Percentiles rank a stretch among this genome's conserved stretches.
Conservation (phyloP, 2,797 vertebrate species). For the Denticeps clupeoides region DNA sequence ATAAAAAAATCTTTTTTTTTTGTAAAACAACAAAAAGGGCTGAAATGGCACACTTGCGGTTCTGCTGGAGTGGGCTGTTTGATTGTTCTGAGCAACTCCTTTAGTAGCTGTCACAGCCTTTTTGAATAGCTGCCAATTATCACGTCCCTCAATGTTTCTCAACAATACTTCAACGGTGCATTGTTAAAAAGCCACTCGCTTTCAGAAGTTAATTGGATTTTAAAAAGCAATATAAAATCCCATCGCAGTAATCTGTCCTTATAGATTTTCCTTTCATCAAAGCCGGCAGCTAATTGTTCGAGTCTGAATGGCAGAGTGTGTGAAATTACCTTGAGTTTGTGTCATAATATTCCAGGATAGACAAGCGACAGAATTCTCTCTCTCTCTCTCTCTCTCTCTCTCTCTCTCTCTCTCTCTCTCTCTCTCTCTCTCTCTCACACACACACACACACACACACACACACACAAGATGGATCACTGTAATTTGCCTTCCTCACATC, state of each 20-base stretch:
- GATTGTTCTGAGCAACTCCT: conserved; percentile 49
- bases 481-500: conserved; percentile 11
- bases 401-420: too few relatives aligned
- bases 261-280: conserved; percentile 48
- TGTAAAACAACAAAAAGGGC: conserved; percentile 26
- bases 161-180: conserved; percentile 56
- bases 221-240: conserved; percentile 63
- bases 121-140: conserved; percentile 60
- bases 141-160: conserved; percentile 52
- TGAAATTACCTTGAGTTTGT: conserved; percentile 45
- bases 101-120: conserved; percentile 40
- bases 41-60: conserved; percentile 46
- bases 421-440: too few relatives aligned
- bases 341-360: conserved; percentile 37
- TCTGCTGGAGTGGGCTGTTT: conserved; percentile 36
- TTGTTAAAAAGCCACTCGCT: conserved; percentile 55
- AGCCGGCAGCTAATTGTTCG: conserved; percentile 56
- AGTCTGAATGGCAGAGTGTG: conserved; percentile 41
- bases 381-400: too few relatives aligned
- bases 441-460: too few relatives aligned
- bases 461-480: conserved; percentile 17
- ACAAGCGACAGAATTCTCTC: too few relatives aligned
- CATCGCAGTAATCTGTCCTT: conserved; percentile 55
- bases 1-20: neutral
- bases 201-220: conserved; percentile 68